These are phyloP conservation scores for Sebastes fasciatus DNA, from an alignment of 2,113 vertebrate species.

Conservation along the genomic window DNA sequence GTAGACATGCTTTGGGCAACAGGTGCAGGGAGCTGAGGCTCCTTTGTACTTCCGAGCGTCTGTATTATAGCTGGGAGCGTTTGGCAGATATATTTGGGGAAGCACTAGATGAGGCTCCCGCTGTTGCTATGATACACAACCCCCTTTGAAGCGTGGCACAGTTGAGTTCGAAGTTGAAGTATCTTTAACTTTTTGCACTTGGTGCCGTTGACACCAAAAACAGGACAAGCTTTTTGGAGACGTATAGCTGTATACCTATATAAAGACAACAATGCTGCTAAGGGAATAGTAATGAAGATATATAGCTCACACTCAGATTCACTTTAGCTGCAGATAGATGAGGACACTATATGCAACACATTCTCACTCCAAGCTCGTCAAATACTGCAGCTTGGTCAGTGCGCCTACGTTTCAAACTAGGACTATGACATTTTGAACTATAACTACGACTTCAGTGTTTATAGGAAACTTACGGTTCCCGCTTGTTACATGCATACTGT, in stretches of 20 bases:
- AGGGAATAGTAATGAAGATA: neutral
- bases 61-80: conserved; percentile 50
- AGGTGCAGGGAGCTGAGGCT: conserved; percentile 41
- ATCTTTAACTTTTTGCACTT: conserved; percentile 33
- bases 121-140: conserved; percentile 52
- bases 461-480: no score
- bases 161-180: conserved; percentile 33
- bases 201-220: conserved; percentile 27
- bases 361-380: no score
- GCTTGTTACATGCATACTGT: no score
- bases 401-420: no score
- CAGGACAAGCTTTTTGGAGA: neutral
- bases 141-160: conserved; percentile 34
- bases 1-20: conserved; percentile 49
- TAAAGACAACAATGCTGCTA: neutral
- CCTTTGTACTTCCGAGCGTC: conserved; percentile 60
- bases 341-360: neutral
- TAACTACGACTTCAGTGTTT: no score
- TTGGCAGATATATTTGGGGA: conserved; percentile 56
- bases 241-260: neutral
- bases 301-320: no score
- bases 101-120: conserved; percentile 26
- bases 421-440: no score
- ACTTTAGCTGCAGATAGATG: neutral
- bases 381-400: no score